phyloP scores from a whole-genome alignment of 2,797 vertebrate species.

The Myiothlypis chrysogaster region DNA sequence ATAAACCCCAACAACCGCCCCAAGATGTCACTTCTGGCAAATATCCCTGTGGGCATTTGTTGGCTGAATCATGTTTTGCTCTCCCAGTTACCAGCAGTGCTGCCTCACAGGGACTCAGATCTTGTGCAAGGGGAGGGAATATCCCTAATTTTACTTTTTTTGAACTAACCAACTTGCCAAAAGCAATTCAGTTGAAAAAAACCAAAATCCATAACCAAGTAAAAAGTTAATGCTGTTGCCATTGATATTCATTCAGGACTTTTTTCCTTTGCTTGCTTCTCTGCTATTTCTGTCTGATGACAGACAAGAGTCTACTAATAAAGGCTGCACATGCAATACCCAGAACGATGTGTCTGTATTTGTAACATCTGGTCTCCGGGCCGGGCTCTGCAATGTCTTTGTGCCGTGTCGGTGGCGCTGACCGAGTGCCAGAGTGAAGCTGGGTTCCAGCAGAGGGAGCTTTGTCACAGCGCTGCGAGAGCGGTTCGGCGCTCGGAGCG shows the following conservation, averaged over 20 bases:
- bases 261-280: neutral
- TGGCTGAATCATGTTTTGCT: neutral
- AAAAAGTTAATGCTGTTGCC: rapidly evolving
- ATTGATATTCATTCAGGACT: neutral
- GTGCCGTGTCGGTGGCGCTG: rapidly evolving
- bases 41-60: neutral
- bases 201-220: neutral
- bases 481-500: rapidly evolving
- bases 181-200: neutral
- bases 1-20: neutral
- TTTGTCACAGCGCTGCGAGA: neutral
- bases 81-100: neutral
- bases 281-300: neutral
- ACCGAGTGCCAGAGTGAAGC: rapidly evolving
- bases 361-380: neutral
- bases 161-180: neutral
- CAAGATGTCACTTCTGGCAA: neutral
- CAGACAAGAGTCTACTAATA: neutral
- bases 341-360: rapidly evolving
- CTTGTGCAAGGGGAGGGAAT: neutral
- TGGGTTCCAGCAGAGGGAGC: constrained; percentile 49
- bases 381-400: neutral
- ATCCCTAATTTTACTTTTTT: neutral
- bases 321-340: neutral
- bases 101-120: neutral